These are phyloP conservation scores for Drosophila murphyi DNA, from an alignment of 1,140 invertebrate species.

Conservation along the genomic window DNA sequence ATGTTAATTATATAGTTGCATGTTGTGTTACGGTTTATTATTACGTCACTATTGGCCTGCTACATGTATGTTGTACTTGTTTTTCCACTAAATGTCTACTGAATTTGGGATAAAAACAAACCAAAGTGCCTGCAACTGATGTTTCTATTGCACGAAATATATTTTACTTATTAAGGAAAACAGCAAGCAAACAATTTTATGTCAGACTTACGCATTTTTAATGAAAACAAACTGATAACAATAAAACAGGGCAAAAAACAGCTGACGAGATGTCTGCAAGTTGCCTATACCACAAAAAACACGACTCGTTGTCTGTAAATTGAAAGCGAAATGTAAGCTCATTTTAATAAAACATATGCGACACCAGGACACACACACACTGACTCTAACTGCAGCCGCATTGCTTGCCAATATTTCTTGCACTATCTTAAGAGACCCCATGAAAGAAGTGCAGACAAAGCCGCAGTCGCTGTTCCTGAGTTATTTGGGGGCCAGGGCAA, in stretches of 20 bases:
- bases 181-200: neutral
- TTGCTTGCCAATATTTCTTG: constrained; percentile 72
- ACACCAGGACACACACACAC: constrained; percentile 21
- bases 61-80: too few relatives aligned
- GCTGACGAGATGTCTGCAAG: constrained; percentile 19
- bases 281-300: constrained; percentile 37
- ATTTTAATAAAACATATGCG: constrained; percentile 83
- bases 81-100: too few relatives aligned
- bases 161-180: neutral
- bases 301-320: constrained; percentile 66
- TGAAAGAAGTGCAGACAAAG: constrained; percentile 75
- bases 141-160: too few relatives aligned
- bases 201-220: constrained; percentile 61
- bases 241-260: constrained; percentile 36
- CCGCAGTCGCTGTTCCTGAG: constrained; percentile 66
- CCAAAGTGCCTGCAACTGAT: too few relatives aligned
- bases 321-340: constrained; percentile 75
- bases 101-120: too few relatives aligned
- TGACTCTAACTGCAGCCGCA: constrained; percentile 31
- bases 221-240: constrained; percentile 48
- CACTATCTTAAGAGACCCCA: constrained; percentile 70
- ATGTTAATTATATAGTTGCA: too few relatives aligned
- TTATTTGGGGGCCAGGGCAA: constrained; percentile 50
- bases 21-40: too few relatives aligned
- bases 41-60: too few relatives aligned